Base-by-base conservation (phyloP, 2,113 vertebrate genomes). In the Jacana jacana region DNA sequence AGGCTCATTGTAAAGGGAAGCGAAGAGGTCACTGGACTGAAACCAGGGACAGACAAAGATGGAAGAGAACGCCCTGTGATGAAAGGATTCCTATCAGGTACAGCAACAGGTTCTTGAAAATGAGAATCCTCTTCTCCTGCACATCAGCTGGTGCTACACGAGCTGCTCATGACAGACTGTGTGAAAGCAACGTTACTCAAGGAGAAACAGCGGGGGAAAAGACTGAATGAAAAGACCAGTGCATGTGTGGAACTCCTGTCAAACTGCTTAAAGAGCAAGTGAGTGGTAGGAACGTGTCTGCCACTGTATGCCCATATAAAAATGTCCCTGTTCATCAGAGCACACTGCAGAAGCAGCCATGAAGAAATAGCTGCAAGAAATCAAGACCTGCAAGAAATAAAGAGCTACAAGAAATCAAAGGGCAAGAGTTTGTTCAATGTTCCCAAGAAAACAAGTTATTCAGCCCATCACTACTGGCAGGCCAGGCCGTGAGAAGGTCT, bases 41-140 rank as follows among this genome's bases (percentile, higher is more conserved):
- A 89, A 85, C 79, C 75, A 89, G 39, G 37, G 61, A 33, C 58
- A 64, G 46, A 87, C 66, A 77, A 86, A 93, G 90, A 89, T 82
- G 80, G 92, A 95, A 94, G 88, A 68, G 44, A 88, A 81, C 58
- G 55, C 31, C 76, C 44, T 79, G 65, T 81, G 77, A 95, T 95
- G 73, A 96, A 93, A 96, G 75, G 54, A 81, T 80, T 95, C 58
- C 42, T 82, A 63, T 92, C 84, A 80, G 42, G 63, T 77, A 66
- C 46, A 87, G 83, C 77, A 92, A 84, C 39, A 75, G 71, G 33
- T 49, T 94, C 33, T 79, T 84, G 84, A 81, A 93, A 95, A 96
- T 66, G 48, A 81, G 91, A 94, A 81, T 72, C 73, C 33, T 89
- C 61, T 70, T 57, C 28, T 51, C 61, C n/a, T 65, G 23, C 72